Evolutionary conservation across 64 coral and sea anemone species (phyloP), one percentile per base, ranked within the genome.

Genomic region (Montipora efflorescens): DNA sequence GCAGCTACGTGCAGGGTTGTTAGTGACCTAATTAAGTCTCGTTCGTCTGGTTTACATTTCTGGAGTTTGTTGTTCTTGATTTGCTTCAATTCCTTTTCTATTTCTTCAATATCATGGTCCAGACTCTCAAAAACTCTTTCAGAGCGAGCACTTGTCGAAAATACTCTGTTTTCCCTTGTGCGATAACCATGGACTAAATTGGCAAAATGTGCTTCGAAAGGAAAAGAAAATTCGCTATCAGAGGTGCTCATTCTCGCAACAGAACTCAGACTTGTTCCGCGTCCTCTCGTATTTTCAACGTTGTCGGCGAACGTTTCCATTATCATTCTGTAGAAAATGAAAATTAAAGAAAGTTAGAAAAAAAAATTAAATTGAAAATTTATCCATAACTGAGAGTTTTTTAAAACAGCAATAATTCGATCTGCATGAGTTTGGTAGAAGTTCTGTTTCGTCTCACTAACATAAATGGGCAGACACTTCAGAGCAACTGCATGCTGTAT

Each of bases 1-100:
- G 95, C 95, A n/a, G 92, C 92, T 5, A 97, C 46, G 36, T 97
- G 92, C 0, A 97, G 46, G 36, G 95, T 83, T 9, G 69, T 88
- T n/a, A 97, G 88, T 20, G 87, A 89, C 11, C 36, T 52, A 2
- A 77, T 77, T 10, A 43, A 10, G 15, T 58, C 44, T 20, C 16
- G 13, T 75, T 89, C 59, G 16, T 77, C 87, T 77, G 4, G 13
- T 89, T 50, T 2, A 4, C 76, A 89, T 78, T 77, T 74, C 52
- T 77, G 87, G 16, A 89, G 76, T 59, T 77, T 77, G 23, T 79
- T 66, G 20, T 22, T 21, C n/a, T 86, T 86, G 6, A 86, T 19
- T 71, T 71, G 16, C 66, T 86, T 71, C 8, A 86, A n/a, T 86
- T 86, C 82, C 15, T 71, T 21, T 18, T 71, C 68, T 20, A 86